These are phyloP conservation scores for Drosophila stalkeri DNA, from an alignment of 2,888 invertebrate species.

Conservation along the genomic window DNA sequence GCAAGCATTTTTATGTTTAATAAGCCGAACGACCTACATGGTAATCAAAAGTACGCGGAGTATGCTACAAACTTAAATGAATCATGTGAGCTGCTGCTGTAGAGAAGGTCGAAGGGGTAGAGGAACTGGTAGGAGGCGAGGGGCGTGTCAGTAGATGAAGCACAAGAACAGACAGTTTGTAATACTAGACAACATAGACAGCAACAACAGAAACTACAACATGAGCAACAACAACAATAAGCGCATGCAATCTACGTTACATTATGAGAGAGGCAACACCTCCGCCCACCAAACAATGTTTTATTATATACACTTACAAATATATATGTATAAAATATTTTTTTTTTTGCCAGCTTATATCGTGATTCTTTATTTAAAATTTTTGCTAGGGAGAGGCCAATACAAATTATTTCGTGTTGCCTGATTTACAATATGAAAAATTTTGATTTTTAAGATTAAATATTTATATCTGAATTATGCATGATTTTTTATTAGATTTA, in stretches of 20 bases:
- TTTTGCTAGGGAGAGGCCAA: constrained; percentile 62
- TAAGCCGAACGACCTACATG: constrained; percentile 73
- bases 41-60: constrained; percentile 56
- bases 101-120: neutral
- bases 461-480: constrained; percentile 30
- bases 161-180: constrained; percentile 37
- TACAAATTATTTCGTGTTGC: constrained; percentile 68
- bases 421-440: constrained; percentile 46
- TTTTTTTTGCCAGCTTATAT: constrained; percentile 37
- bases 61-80: constrained; percentile 44
- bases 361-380: constrained; percentile 17
- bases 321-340: neutral
- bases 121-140: neutral
- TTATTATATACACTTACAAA: constrained; percentile 4
- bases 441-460: constrained; percentile 35
- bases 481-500: neutral
- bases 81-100: constrained; percentile 25
- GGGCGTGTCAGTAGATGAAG: constrained; percentile 19
- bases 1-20: constrained; percentile 59
- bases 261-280: constrained; percentile 63
- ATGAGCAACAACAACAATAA: constrained; percentile 5
- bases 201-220: neutral
- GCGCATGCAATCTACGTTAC: constrained; percentile 46
- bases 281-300: constrained; percentile 66
- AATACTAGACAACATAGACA: constrained; percentile 16